A percentile compares a stretch with the other conserved stretches of the same genome.
Conservation (phyloP, 2,113 vertebrate species). For the Chrysemys picta region DNA sequence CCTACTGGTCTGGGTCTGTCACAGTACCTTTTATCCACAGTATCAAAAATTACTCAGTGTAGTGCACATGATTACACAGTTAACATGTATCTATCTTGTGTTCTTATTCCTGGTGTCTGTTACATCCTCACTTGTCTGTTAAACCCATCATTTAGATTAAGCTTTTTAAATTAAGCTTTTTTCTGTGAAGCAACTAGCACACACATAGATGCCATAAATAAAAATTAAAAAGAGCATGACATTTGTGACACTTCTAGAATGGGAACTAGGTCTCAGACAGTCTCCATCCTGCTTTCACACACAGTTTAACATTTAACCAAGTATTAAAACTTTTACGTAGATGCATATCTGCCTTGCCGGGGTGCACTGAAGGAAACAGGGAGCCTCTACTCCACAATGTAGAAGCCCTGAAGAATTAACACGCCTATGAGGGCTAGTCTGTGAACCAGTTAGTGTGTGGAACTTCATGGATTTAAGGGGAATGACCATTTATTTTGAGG, state of each 20-base stretch:
- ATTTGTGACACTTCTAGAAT: background rate
- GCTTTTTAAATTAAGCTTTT: background rate
- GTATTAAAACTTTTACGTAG: background rate
- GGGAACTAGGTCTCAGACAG: background rate
- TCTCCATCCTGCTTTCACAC: background rate
- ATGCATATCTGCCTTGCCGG: background rate
- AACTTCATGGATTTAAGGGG: no score
- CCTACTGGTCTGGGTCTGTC: no score
- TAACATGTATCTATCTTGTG: background rate
- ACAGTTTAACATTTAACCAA: background rate
- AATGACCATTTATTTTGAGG: no score
- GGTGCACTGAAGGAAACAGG: background rate
- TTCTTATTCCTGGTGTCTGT: background rate
- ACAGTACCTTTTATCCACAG: background rate
- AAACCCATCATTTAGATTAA: background rate
- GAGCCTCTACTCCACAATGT: background rate
- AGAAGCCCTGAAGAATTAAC: background rate
- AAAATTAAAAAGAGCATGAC: background rate
- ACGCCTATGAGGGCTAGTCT: background rate
- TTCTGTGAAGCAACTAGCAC: background rate
- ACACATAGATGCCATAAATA: background rate
- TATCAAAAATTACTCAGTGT: background rate
- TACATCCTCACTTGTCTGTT: background rate
- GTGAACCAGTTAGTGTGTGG: no score
- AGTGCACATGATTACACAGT: background rate